A percentile compares a stretch with the other conserved stretches of the same genome.
These are phyloP conservation scores for Nasua narica DNA, from an alignment of 2,797 vertebrate genomes.

Conservation along the genomic window DNA sequence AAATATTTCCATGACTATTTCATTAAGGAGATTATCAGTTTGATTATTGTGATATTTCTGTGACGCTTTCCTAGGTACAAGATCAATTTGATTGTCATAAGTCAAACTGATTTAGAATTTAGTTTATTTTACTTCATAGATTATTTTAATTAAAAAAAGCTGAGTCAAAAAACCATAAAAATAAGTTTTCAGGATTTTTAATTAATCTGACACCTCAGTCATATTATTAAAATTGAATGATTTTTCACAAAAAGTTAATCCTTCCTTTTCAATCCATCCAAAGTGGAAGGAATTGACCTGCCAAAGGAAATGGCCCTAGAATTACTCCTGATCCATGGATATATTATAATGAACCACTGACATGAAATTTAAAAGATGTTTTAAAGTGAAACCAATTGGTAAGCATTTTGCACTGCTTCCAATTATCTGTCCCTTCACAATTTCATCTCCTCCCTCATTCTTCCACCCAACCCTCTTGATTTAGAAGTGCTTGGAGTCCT, in stretches of 20 bases:
- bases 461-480: background rate
- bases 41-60: constrained; percentile 20
- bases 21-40: background rate
- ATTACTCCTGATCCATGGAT: background rate
- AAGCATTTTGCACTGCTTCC: background rate
- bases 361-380: background rate
- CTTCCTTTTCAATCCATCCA: background rate
- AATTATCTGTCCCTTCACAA: background rate
- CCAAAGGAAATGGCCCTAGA: background rate
- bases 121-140: constrained; percentile 18
- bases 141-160: constrained; percentile 48
- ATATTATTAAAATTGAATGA: background rate
- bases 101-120: constrained; percentile 38
- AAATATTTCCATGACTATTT: constrained; percentile 16
- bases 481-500: background rate
- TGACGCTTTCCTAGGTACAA: background rate
- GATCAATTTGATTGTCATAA: constrained; percentile 31
- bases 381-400: background rate
- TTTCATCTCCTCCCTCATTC: background rate
- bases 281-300: background rate
- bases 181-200: constrained; percentile 22
- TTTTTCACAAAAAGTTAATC: background rate
- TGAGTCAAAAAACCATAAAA: background rate
- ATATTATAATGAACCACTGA: background rate
- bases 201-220: background rate